phyloP scores from a whole-genome alignment of 2,113 vertebrate species.

The Diphyllodes magnificus region DNA sequence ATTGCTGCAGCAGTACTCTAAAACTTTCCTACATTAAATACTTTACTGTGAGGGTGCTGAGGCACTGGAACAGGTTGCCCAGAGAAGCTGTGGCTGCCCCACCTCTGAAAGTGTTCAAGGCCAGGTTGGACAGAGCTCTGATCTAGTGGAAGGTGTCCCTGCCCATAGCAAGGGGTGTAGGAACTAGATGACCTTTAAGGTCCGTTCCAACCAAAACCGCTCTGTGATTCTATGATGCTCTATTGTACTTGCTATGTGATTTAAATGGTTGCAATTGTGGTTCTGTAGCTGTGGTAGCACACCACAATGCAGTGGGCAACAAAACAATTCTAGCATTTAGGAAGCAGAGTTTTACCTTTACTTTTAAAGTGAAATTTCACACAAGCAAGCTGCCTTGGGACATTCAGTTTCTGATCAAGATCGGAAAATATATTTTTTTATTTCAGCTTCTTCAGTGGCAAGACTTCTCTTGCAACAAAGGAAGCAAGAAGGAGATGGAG shows the following conservation, averaged over 20 bases:
- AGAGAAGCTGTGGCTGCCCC: background rate
- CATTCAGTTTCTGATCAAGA: background rate
- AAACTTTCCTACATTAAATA: background rate
- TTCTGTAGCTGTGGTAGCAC: background rate
- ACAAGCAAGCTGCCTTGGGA: background rate
- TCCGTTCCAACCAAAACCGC: background rate
- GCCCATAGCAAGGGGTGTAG: background rate
- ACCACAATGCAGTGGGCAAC: background rate
- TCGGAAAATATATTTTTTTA: background rate
- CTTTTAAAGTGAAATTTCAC: background rate
- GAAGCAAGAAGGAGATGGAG: background rate
- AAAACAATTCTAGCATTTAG: background rate
- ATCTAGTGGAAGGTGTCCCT: background rate
- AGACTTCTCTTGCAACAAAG: background rate
- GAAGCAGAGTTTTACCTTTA: background rate
- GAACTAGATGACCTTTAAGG: background rate
- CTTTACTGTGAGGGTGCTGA: background rate
- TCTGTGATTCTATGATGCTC: background rate
- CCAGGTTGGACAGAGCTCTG: background rate
- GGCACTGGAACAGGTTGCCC: background rate
- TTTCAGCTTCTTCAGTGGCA: background rate
- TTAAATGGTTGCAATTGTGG: background rate
- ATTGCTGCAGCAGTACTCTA: background rate
- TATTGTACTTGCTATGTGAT: background rate
- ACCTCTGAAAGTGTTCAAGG: background rate